phyloP scores from a whole-genome alignment of 2,888 invertebrate species.

The Sphaeridia pumilis region DNA sequence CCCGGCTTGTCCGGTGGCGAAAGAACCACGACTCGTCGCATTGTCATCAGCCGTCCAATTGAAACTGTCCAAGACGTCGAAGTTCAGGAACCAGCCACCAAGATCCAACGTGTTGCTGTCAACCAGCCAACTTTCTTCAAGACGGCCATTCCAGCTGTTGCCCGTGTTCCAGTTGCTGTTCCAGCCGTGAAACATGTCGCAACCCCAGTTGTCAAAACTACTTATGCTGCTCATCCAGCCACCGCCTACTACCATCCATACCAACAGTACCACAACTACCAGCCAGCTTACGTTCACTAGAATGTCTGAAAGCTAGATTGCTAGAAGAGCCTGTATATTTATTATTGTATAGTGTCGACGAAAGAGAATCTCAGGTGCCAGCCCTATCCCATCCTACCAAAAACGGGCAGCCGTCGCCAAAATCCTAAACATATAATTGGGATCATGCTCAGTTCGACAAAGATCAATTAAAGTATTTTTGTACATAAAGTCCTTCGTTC shows the following conservation, averaged over 20 bases:
- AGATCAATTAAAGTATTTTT: too few relatives aligned
- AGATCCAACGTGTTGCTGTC: slow-evolving; percentile 48
- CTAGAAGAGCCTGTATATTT: not conserved
- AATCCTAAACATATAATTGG: too few relatives aligned
- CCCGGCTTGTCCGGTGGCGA: slow-evolving; percentile 46
- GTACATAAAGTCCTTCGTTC: too few relatives aligned
- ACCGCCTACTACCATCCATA: slow-evolving; percentile 8
- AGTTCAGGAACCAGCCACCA: slow-evolving; percentile 49
- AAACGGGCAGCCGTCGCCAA: too few relatives aligned
- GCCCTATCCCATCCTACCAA: too few relatives aligned
- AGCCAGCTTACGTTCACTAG: slow-evolving; percentile 6
- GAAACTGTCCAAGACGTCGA: slow-evolving; percentile 49
- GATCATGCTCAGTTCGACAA: too few relatives aligned
- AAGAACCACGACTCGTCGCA: slow-evolving; percentile 49
- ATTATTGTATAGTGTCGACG: not conserved
- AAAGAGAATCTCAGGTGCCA: too few relatives aligned
- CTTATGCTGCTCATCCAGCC: slow-evolving; percentile 14
- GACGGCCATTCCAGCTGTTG: slow-evolving; percentile 43
- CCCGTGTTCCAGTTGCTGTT: slow-evolving; percentile 37
- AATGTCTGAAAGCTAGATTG: not conserved
- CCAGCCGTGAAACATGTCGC: slow-evolving; percentile 33
- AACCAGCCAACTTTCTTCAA: slow-evolving; percentile 47
- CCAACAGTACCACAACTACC: not conserved
- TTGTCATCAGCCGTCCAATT: slow-evolving; percentile 51
- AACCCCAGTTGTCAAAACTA: slow-evolving; percentile 32